phyloP scores from a whole-genome alignment of 2,797 vertebrate species.

The Aldrovandia affinis region DNA sequence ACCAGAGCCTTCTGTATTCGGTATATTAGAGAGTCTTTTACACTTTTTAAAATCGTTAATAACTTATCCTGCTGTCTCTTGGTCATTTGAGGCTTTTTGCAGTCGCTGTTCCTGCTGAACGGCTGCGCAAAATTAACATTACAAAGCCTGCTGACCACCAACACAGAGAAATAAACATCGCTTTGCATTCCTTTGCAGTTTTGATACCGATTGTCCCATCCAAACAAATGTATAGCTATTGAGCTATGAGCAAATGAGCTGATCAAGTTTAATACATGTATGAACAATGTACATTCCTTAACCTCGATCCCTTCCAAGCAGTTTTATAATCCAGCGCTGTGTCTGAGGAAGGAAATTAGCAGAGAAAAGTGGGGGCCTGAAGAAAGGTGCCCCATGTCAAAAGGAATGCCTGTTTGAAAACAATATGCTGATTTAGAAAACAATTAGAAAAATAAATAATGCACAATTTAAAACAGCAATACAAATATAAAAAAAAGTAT shows the following conservation, averaged over 20 bases:
- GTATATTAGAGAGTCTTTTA: neutral
- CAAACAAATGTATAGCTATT: neutral
- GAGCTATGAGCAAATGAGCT: neutral
- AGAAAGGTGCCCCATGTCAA: slow-evolving; percentile 48
- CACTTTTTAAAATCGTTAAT: neutral
- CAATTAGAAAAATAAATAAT: slow-evolving; percentile 75
- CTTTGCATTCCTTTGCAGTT: neutral
- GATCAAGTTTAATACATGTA: slow-evolving; percentile 17
- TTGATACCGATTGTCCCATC: slow-evolving; percentile 3
- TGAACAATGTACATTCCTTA: slow-evolving; percentile 18
- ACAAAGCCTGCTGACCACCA: neutral
- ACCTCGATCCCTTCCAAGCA: neutral
- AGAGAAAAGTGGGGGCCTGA: slow-evolving; percentile 48
- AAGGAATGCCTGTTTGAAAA: slow-evolving; percentile 75
- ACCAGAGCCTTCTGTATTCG: neutral
- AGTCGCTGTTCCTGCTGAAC: neutral
- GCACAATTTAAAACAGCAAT: slow-evolving; percentile 68
- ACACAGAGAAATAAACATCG: neutral
- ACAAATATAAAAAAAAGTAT: slow-evolving; percentile 70
- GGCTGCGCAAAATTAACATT: neutral
- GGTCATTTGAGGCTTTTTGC: neutral
- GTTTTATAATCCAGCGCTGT: neutral
- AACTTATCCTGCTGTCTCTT: neutral
- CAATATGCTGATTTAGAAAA: slow-evolving; percentile 71
- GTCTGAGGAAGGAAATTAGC: slow-evolving; percentile 28